phyloP scores from a whole-genome alignment of 2,797 vertebrate genomes.

The Danio kyathit region DNA sequence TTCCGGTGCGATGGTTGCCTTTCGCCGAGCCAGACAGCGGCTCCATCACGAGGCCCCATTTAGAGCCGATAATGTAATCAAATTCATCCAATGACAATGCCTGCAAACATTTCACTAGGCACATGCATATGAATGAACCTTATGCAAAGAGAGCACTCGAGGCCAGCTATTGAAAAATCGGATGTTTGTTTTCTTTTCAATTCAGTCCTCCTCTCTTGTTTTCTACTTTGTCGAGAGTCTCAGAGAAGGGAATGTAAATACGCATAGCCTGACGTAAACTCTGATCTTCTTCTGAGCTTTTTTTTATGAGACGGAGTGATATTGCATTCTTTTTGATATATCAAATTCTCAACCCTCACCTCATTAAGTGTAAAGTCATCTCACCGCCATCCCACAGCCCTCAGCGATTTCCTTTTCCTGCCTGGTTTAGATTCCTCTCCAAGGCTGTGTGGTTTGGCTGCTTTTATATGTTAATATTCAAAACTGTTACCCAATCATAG shows the following conservation, averaged over 20 bases:
- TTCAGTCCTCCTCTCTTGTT: neutral
- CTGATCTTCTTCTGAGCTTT: neutral
- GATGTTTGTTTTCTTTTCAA: conserved; percentile 9
- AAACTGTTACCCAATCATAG: too few relatives aligned
- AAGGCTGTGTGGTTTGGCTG: conserved; percentile 4
- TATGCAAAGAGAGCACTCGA: conserved; percentile 41
- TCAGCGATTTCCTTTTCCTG: conserved; percentile 17
- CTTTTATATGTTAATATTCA: too few relatives aligned
- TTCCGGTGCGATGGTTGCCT: conserved; percentile 29
- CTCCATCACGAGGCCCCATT: conserved; percentile 27
- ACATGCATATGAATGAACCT: conserved; percentile 49
- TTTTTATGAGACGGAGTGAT: neutral
- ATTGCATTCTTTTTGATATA: conserved; percentile 16
- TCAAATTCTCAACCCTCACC: conserved; percentile 6
- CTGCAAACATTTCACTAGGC: conserved; percentile 39
- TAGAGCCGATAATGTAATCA: conserved; percentile 44
- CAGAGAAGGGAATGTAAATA: conserved; percentile 6
- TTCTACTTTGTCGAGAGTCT: neutral
- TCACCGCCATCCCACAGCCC: conserved; percentile 1
- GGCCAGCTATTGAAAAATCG: conserved; percentile 32
- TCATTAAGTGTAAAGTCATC: conserved; percentile 26
- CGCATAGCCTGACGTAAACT: neutral
- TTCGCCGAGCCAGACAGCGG: conserved; percentile 36
- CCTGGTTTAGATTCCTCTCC: conserved; percentile 8
- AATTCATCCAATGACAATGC: conserved; percentile 55